phyloP scores from a whole-genome alignment of 2,797 vertebrate species.

The Cyclopterus lumpus region DNA sequence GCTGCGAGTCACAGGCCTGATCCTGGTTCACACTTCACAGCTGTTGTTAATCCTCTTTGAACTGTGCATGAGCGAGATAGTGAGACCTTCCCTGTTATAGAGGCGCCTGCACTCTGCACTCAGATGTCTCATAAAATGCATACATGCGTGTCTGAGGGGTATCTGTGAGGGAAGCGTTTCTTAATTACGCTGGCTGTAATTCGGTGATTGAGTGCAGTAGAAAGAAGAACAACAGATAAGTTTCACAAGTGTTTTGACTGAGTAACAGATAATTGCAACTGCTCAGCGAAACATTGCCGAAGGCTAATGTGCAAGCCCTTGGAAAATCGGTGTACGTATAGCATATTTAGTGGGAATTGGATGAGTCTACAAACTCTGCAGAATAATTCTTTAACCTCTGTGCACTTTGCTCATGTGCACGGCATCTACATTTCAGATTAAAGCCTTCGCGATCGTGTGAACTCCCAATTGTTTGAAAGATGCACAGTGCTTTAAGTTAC shows the following conservation, averaged over 20 bases:
- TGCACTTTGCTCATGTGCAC: slow-evolving; percentile 28
- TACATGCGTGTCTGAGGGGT: slow-evolving; percentile 33
- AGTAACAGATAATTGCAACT: slow-evolving; percentile 47
- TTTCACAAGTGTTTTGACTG: slow-evolving; percentile 44
- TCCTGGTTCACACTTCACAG: slow-evolving; percentile 58
- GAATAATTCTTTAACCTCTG: slow-evolving; percentile 31
- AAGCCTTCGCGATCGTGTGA: slow-evolving; percentile 32
- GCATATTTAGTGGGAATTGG: slow-evolving; percentile 32
- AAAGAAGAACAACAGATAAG: slow-evolving; percentile 29
- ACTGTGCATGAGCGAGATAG: slow-evolving; percentile 59
- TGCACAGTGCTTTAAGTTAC: slow-evolving; percentile 19
- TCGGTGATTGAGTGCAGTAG: slow-evolving; percentile 44
- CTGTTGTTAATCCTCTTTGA: slow-evolving; percentile 55
- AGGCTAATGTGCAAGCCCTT: slow-evolving; percentile 30
- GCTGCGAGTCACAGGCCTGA: slow-evolving; percentile 50
- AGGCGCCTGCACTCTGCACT: slow-evolving; percentile 8
- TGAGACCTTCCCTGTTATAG: slow-evolving; percentile 23
- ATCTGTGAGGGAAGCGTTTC: slow-evolving; percentile 29
- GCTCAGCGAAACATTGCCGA: slow-evolving; percentile 46
- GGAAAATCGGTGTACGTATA: slow-evolving; percentile 3
- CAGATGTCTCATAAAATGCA: slow-evolving; percentile 35
- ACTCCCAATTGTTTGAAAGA: slow-evolving; percentile 9
- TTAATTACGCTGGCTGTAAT: slow-evolving; percentile 54
- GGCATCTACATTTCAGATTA: slow-evolving; percentile 33
- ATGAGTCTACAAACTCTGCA: slow-evolving; percentile 20